Base-by-base conservation (phyloP, 1,140 invertebrate genomes). In the Caenorhabditis latens region DNA sequence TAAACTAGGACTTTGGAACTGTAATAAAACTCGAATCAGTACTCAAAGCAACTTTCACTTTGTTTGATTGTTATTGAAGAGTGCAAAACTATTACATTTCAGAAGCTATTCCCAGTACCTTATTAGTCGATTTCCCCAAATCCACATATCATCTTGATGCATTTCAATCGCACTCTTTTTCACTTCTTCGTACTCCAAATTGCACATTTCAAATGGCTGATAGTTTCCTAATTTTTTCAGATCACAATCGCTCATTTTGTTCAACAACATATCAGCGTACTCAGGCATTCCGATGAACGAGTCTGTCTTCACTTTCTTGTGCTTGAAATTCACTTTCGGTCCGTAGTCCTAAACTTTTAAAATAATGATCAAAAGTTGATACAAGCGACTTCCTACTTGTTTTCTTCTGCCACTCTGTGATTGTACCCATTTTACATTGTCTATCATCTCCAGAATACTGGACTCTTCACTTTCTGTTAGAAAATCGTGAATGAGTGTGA, bases 301-400 rank as follows among this genome's bases (percentile, higher is more conserved):
- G 53, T 94, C 93, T 71, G 95, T 86, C 87, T 95, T 95, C 21
- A 99, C 93, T 93, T 96, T 97, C 89, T 95, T 95, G 92, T 97
- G 97, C 91, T 99, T 99, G 92, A 99, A 99, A 93, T 99, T 99
- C 40, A 97, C 97, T 94, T 98, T 98, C 4, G 98, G 98, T 16
- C 98, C 98, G 94, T 95, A 99, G 93, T 99, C 99, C 95, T 96
- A 92, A 75, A 93, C 92, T 92, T 91, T 83, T 67, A 87, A 90
- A 89, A 79, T 19, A 0, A 21, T 19, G 2, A 32, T 71, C 11
- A 24, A 24, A 9, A 11, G 24, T 79, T 32, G 16, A 50, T n/a
- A 6, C 8, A n/a, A 46, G 1, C 7, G 5, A 9, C 50, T 79
- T 79, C 84, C 83, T 92, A 95, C 95, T 94, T 98, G 97, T 93